Conservation (phyloP, 2,113 vertebrate genomes). For the Brachyistius frenatus region DNA sequence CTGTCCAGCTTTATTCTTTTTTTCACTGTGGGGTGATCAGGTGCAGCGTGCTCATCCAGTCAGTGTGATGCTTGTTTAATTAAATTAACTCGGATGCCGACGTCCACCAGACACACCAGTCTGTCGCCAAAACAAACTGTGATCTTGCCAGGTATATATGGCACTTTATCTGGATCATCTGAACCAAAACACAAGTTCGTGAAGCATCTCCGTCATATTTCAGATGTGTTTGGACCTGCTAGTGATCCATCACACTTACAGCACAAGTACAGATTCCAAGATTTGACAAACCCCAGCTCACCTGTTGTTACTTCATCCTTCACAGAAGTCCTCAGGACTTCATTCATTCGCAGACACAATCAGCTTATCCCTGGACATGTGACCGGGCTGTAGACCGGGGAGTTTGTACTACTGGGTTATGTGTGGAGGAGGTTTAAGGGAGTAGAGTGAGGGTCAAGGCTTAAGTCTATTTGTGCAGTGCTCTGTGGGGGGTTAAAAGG, state of each 20-base stretch:
- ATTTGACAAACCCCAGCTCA: neutral
- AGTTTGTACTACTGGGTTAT: conserved; percentile 25
- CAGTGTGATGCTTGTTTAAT: conserved; percentile 16
- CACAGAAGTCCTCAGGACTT: neutral
- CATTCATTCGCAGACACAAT: conserved; percentile 56
- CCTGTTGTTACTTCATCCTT: neutral
- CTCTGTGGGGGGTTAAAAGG: conserved; percentile 5
- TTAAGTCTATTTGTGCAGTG: conserved; percentile 72
- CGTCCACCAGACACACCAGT: neutral
- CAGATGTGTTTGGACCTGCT: neutral
- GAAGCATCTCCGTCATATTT: neutral
- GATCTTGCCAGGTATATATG: neutral
- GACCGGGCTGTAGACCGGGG: conserved; percentile 39
- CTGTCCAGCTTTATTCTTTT: conserved; percentile 17
- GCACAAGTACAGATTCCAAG: neutral
- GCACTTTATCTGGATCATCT: too few species aligned
- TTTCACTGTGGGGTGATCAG: neutral
- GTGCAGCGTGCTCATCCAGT: neutral
- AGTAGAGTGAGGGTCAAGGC: conserved; percentile 30
- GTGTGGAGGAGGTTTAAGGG: conserved; percentile 34
- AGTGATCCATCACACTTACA: neutral
- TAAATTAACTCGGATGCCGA: conserved; percentile 15
- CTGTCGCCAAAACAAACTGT: neutral
- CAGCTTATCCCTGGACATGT: conserved; percentile 49
- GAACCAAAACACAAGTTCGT: too few species aligned